Base-by-base conservation (phyloP, 2,797 vertebrate genomes). In the Lepilemur ruficaudatus region DNA sequence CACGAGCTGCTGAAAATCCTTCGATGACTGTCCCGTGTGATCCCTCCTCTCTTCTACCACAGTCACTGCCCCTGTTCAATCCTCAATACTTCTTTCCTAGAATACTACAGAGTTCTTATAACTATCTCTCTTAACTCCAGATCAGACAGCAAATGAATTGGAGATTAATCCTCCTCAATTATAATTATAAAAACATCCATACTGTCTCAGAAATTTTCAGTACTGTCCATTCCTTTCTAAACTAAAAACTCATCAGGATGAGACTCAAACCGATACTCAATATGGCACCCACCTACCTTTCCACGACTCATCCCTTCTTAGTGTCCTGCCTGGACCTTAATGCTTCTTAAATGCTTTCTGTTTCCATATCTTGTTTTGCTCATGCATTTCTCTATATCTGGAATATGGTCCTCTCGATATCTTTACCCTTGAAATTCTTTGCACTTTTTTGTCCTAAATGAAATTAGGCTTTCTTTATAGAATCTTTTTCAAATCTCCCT, bases 51-150 rank as follows among this genome's bases (percentile, higher is more conserved):
- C 17, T 30, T 2, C 82, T 4, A 3, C 22, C 10, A 17, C 2
- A 10, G 32, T 20, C n/a, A 48, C 41, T 22, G 12, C 9, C 22
- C n/a, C 65, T 10, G 0, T 5, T 32, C 14, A 4, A 0, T 12
- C 25, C 28, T 70, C n/a, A 4, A 17, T 14, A 3, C 20, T 23
- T 59, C 38, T 13, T 55, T 67, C 22, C 23, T 11, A 32, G 41
- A 59, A 38, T 5, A 7, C 32, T 0, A 0, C 0, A 2, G 57
- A 2, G 1, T 11, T 55, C 41, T 38, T 15, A 7, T 17, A 41
- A 67, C 67, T 55, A 14, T 35, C 69, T 32, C 32, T 32, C 35
- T 70, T 12, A 63, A 25, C 70, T 78, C 14, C 52, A 46, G 23
- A 8, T 48, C 35, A 85, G 59, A 75, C n/a, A 52, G n/a, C 5